phyloP scores from a whole-genome alignment of 2,113 vertebrate species.

The Origma solitaria region DNA sequence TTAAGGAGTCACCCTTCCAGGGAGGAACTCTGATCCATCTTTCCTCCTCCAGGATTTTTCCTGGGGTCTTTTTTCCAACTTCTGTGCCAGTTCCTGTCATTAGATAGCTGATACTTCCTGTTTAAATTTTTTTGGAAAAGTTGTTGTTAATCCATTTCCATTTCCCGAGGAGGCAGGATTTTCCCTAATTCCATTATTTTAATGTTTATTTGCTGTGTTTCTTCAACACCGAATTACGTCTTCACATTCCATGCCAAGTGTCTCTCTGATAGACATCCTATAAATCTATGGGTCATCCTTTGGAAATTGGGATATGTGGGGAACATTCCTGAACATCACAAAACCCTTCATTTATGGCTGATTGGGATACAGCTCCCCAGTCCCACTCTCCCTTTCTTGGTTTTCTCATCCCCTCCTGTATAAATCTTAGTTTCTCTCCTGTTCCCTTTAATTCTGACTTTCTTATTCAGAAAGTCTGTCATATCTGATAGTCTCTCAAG shows the following conservation, averaged over 20 bases:
- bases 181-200: background rate
- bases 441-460: background rate
- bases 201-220: background rate
- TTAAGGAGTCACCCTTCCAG: background rate
- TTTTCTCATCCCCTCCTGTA: background rate
- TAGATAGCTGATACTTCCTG: background rate
- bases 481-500: background rate
- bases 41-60: background rate
- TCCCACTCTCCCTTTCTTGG: background rate
- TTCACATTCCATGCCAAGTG: background rate
- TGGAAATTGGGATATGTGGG: background rate
- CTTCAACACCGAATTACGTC: background rate
- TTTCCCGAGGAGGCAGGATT: background rate
- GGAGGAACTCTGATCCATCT: background rate
- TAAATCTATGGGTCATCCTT: background rate
- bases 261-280: fast-evolving
- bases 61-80: background rate
- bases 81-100: background rate
- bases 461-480: background rate
- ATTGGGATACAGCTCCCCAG: background rate
- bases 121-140: background rate
- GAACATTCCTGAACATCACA: background rate
- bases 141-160: fast-evolving
- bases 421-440: background rate
- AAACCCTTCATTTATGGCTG: background rate